phyloP scores from a whole-genome alignment of 2,113 vertebrate species.

The Muscicapa adusta region DNA sequence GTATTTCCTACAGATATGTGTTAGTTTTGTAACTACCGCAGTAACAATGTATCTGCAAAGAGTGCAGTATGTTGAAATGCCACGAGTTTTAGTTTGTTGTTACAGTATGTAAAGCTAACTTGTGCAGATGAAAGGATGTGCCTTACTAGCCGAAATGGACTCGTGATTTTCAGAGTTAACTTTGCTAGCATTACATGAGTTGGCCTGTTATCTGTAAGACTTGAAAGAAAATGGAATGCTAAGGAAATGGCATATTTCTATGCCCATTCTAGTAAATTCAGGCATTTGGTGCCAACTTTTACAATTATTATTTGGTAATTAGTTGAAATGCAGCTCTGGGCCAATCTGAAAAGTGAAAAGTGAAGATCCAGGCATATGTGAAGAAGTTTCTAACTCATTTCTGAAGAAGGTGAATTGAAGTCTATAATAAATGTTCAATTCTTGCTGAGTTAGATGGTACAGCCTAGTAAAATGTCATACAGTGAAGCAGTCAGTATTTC shows the following conservation, averaged over 20 bases:
- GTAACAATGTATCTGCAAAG: background rate
- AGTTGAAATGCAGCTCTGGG: background rate
- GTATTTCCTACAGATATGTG: background rate
- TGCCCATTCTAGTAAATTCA: background rate
- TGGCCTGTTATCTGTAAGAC: background rate
- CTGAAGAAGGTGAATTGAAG: background rate
- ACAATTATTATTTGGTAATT: background rate
- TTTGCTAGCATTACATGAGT: background rate
- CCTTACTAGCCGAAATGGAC: background rate
- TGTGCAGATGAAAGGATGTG: background rate
- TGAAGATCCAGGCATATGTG: background rate
- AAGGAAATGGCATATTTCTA: background rate
- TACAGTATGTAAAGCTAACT: background rate
- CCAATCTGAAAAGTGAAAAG: background rate
- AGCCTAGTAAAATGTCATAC: background rate
- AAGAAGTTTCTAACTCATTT: background rate
- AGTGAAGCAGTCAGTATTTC: background rate
- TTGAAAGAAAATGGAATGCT: background rate
- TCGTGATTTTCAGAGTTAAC: background rate
- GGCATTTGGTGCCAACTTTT: background rate
- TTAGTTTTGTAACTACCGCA: background rate
- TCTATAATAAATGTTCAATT: background rate
- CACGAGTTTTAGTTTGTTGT: background rate
- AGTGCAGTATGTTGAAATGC: background rate
- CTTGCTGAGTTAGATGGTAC: background rate